These are phyloP conservation scores for Danionella dracula DNA, from an alignment of 2,797 vertebrate genomes.

Conservation along the genomic window DNA sequence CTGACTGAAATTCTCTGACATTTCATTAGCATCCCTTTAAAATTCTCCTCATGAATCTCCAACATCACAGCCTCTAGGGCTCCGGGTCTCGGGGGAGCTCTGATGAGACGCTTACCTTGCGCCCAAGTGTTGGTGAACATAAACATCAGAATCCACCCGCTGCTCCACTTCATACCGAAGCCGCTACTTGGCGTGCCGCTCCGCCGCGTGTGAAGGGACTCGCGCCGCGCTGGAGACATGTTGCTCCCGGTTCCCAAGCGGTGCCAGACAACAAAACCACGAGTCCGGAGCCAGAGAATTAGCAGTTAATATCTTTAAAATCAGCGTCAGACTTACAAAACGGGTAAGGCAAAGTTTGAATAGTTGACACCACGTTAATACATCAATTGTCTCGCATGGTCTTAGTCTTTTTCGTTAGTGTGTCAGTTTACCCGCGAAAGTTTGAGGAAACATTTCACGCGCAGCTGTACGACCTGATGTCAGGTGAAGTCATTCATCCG, in stretches of 20 bases:
- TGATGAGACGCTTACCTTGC: conserved; percentile 64
- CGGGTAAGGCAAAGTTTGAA: neutral
- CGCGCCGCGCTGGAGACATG: conserved; percentile 66
- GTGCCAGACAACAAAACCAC: conserved; percentile 44
- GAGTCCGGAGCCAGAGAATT: conserved; percentile 6
- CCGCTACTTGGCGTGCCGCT: conserved; percentile 44
- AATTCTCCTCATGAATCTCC: neutral
- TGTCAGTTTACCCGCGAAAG: neutral
- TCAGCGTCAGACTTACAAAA: neutral
- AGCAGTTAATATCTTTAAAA: too few species aligned
- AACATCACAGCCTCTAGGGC: neutral
- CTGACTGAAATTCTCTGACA: neutral
- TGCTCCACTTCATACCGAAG: conserved; percentile 47
- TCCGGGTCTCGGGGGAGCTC: neutral
- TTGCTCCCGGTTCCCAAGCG: conserved; percentile 58
- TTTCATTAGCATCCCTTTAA: neutral
- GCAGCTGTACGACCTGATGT: too few species aligned
- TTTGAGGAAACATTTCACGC: neutral
- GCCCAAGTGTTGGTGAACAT: conserved; percentile 51
- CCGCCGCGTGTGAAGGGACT: conserved; percentile 43
- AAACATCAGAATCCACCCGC: conserved; percentile 66
- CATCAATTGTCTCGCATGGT: neutral
- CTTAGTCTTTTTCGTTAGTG: too few species aligned
- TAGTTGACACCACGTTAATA: neutral
- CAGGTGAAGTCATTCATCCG: neutral